These are phyloP conservation scores for Lasioglossum malachurum DNA, from an alignment of 2,888 invertebrate species.

Conservation along the genomic window DNA sequence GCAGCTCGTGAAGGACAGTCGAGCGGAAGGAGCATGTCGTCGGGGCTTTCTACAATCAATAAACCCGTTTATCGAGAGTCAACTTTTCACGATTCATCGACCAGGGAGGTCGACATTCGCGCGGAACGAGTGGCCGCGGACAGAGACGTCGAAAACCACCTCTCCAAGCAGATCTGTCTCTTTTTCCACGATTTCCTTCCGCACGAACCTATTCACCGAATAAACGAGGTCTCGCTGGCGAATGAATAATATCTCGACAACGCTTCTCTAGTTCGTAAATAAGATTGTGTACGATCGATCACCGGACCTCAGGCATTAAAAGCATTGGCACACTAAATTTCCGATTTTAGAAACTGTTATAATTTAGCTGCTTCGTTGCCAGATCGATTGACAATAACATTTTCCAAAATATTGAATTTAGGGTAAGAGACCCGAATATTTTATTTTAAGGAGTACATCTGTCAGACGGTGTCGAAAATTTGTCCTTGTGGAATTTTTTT, in stretches of 20 bases:
- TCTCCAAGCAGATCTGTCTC: constrained; percentile 14
- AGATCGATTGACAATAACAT: background rate
- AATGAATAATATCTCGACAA: constrained; percentile 2
- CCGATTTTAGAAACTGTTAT: background rate
- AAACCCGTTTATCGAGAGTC: constrained; percentile 65
- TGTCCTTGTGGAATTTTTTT: background rate
- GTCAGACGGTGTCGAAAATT: background rate
- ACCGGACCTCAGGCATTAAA: background rate
- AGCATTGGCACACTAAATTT: background rate
- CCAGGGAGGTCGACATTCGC: constrained; percentile 44
- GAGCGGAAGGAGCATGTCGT: constrained; percentile 62
- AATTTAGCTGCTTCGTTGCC: background rate
- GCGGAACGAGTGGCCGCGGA: constrained; percentile 51
- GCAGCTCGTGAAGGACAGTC: constrained; percentile 41
- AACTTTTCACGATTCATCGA: constrained; percentile 48
- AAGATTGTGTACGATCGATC: background rate
- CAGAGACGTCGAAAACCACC: background rate
- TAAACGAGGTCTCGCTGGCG: background rate
- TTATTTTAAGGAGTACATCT: background rate
- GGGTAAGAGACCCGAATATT: background rate
- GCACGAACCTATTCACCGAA: background rate
- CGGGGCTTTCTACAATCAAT: constrained; percentile 72
- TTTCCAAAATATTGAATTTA: background rate
- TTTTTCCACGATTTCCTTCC: background rate
- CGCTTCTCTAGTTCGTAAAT: background rate